Evolutionary conservation across 1,140 invertebrate genomes (phyloP), one percentile per base, ranked within the genome.

Genomic region (Linepithema humile): DNA sequence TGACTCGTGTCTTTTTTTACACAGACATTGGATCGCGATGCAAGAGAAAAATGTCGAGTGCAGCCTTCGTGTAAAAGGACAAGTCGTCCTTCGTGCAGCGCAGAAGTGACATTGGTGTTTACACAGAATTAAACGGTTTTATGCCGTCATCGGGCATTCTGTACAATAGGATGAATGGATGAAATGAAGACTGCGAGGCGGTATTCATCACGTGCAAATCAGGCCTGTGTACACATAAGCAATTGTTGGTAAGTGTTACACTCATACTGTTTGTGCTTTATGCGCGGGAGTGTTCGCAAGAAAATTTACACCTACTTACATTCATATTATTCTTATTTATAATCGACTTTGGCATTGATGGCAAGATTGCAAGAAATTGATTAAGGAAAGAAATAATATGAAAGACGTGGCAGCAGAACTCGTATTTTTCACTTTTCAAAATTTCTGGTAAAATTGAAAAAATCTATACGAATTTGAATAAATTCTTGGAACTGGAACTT

Each of bases 161-260:
- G 69, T 50, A 67, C 59, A 73, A 73, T 74, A 59, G 78, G 70
- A 73, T 84, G 75, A 83, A 83, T 83, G 82, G 73, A 60, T 59
- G 67, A 59, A 64, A 77, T 64, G 85, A 65, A 69, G 48, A 64
- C 15, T 32, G 20, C 29, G 73, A 64, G 50, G 73, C 53, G 67
- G 72, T 60, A 48, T 77, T 50, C 83, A 45, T 73, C 64, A 60
- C 40, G 50, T 60, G 65, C 38, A 77, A 88, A 88, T 80, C 35
- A 12, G 6, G 10, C 29, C 35, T 15, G 17, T 57, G 20, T 29
- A 69, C 57, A 45, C 35, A 45, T n/a, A 67, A 78, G 12, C 48
- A 12, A 78, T 40, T n/a, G 62, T 53, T 26, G 74, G 74, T 17
- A 67, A 38, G 60, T 29, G 23, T n/a, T 40, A 62, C 38, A 4